Evolutionary conservation across 2,888 invertebrate genomes (phyloP).

Genomic region (Herminia tarsipennalis): DNA sequence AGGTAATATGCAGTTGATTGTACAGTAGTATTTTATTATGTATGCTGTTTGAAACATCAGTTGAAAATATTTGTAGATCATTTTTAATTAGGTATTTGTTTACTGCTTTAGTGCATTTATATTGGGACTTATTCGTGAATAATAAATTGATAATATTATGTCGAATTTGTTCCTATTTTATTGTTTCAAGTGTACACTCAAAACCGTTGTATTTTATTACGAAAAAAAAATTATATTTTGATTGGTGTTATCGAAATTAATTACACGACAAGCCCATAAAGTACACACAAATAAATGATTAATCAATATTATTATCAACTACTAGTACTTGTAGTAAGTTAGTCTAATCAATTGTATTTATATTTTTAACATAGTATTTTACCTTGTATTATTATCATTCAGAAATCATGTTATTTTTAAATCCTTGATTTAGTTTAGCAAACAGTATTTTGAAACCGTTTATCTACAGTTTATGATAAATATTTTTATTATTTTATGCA

Average conservation of each 20-base stretch:
- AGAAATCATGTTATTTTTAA: background rate
- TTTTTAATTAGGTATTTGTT: too few species aligned
- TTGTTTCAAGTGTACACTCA: too few species aligned
- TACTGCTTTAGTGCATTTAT: too few species aligned
- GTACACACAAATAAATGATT: too few species aligned
- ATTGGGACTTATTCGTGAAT: background rate
- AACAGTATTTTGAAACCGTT: background rate
- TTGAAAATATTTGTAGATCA: background rate
- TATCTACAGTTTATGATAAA: background rate
- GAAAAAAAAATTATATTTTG: background rate
- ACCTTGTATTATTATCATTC: background rate
- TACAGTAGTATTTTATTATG: slow-evolving; percentile 11
- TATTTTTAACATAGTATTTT: too few species aligned
- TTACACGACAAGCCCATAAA: background rate
- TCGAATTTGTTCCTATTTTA: too few species aligned
- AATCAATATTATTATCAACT: background rate
- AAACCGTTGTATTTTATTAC: too few species aligned
- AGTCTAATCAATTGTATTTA: background rate
- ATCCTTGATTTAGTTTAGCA: background rate
- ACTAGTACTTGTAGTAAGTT: background rate
- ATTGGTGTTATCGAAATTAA: background rate
- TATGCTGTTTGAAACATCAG: background rate
- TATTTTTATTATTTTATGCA: background rate
- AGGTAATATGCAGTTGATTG: slow-evolving; percentile 40
- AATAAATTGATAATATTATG: too few species aligned